These are phyloP conservation scores for Pristionchus fissidentatus DNA, from an alignment of 2,888 invertebrate species.

Conservation along the genomic window DNA sequence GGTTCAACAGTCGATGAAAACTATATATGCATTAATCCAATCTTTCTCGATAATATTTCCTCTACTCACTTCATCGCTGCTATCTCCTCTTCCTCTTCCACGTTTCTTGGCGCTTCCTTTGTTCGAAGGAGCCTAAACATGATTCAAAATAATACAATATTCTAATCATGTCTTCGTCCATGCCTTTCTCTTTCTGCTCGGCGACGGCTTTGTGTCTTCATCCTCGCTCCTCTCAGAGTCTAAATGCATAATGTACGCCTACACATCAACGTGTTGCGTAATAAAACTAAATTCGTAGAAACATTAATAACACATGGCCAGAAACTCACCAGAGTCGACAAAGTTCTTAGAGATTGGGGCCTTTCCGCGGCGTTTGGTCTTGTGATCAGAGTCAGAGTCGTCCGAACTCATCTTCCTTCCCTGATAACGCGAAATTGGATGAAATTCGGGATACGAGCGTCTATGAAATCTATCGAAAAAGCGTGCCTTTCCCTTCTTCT, in stretches of 20 bases:
- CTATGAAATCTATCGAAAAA: neutral
- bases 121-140: conserved; percentile 22
- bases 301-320: neutral
- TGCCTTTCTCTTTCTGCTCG: conserved; percentile 40
- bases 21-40: neutral
- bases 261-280: neutral
- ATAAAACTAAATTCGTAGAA: neutral
- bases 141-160: neutral
- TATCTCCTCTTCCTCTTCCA: conserved; percentile 32
- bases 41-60: neutral
- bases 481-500: conserved; percentile 43
- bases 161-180: neutral
- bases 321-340: neutral
- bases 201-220: conserved; percentile 20
- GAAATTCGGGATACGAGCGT: neutral
- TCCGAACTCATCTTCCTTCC: conserved; percentile 4
- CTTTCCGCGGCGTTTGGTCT: conserved; percentile 18
- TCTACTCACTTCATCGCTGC: conserved; percentile 23
- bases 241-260: neutral
- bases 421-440: neutral
- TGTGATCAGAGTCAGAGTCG: conserved; percentile 14
- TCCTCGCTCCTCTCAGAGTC: conserved; percentile 3
- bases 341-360: neutral
- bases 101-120: conserved; percentile 33
- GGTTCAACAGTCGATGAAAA: too few relatives aligned